Base-by-base conservation (phyloP, 2,797 vertebrate genomes). In the Triplophysa yarkandensis region DNA sequence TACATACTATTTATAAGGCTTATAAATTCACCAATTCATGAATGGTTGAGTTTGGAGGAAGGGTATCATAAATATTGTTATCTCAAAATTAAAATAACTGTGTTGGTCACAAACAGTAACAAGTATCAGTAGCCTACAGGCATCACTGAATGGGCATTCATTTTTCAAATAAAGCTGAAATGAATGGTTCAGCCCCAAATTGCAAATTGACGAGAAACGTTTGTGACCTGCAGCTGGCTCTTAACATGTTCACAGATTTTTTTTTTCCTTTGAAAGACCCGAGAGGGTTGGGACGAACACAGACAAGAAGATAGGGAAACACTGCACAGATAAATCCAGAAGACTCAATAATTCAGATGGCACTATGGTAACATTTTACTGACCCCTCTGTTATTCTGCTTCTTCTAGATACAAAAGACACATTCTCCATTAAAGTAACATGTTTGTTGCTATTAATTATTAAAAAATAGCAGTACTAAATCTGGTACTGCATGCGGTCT, bases 311-410 rank as follows among this genome's bases (percentile, higher is more conserved):
- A 48, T 25, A 67, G 63, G 3, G 9, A 25, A 52, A 52, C 48
- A 52, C 32, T 30, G 44, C 23, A 30, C 17, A 27, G 58, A n/a
- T 27, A 50, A 63, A 72, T 52, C 70, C 25, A 41, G 52, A 8
- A 58, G 39, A 27, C 52, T 74, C 55, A 74, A 67, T 74, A 67
- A 74, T 67, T 74, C 43, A 74, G 21, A 16, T 55, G 27, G n/a
- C 50, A 43, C 19, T 25, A 74, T 4, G 71, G 50, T 55, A 57
- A 57, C 50, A 55, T 57, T 67, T 46, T 36, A 46, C 41, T 67
- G 63, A 66, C 72, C 71, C 50, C 25, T 58, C 43, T 74, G 30
- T 11, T 41, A 60, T 67, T 54, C 61, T 34, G 13, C 50, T 23
- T 27, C 19, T 65, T 13, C 46, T 52, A 9, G 50, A 41, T 64